Evolutionary conservation across 2,797 vertebrate genomes (phyloP).

Genomic region (Staurois parvus): DNA sequence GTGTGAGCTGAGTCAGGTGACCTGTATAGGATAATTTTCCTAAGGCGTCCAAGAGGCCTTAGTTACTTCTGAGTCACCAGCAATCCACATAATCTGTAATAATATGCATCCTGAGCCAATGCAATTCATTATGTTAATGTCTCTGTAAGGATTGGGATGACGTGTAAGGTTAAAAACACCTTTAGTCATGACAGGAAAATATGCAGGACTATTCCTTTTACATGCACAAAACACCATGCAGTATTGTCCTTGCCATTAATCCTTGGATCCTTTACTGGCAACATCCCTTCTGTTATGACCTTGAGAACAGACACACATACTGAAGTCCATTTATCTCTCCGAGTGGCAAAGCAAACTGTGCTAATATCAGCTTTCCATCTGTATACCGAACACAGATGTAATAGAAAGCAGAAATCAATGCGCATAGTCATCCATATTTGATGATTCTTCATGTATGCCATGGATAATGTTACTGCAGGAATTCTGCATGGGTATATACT

Average conservation of each 20-base stretch:
- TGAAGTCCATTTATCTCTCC: constrained; percentile 18
- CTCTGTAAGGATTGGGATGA: background rate
- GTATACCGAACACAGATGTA: constrained; percentile 27
- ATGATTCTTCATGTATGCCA: constrained; percentile 21
- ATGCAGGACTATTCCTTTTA: background rate
- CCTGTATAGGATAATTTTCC: background rate
- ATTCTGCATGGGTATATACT: constrained; percentile 1
- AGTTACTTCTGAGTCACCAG: background rate
- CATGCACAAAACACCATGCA: constrained; percentile 23
- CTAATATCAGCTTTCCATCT: constrained; percentile 43
- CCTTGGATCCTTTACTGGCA: constrained; percentile 16
- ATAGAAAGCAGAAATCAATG: constrained; percentile 52
- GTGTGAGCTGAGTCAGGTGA: background rate
- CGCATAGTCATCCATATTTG: constrained; percentile 55
- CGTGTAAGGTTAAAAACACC: constrained; percentile 8
- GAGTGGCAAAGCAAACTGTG: constrained; percentile 18
- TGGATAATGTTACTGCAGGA: constrained; percentile 28
- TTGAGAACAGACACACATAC: constrained; percentile 31
- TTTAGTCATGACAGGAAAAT: background rate
- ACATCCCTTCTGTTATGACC: constrained; percentile 34
- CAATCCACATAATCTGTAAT: background rate
- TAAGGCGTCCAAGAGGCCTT: background rate
- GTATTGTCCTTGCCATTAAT: constrained; percentile 37
- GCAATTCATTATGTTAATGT: background rate
- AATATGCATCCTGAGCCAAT: background rate